Evolutionary conservation across 2,113 vertebrate species (phyloP).

Genomic region (Istiophorus platypterus): DNA sequence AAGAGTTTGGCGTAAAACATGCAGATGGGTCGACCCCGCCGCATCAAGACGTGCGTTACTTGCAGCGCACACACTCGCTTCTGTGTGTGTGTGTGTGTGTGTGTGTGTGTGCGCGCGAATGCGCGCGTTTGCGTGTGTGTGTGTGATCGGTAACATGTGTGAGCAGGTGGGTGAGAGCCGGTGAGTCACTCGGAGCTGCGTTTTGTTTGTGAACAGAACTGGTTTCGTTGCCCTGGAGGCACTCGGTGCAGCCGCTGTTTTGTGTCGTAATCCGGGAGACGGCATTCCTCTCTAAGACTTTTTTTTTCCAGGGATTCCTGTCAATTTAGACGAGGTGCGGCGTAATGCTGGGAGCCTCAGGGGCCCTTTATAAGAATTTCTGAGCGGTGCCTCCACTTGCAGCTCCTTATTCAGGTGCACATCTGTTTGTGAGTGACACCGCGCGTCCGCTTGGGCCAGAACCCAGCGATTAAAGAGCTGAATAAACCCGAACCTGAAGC

Average conservation of each 20-base stretch:
- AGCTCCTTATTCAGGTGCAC: conserved; percentile 15
- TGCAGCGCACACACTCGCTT: no score
- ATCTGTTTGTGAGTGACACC: conserved; percentile 56
- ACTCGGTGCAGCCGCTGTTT: conserved; percentile 4
- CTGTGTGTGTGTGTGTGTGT: not conserved
- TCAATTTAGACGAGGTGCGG: not conserved
- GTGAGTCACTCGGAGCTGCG: conserved; percentile 42
- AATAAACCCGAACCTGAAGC: conserved; percentile 14
- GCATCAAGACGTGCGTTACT: conserved; percentile 42
- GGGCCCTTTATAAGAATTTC: not conserved
- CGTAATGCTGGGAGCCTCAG: not conserved
- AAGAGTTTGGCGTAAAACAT: conserved; percentile 28
- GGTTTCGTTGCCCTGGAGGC: conserved; percentile 53
- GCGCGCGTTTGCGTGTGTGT: conserved; percentile 12
- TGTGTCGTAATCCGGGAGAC: conserved; percentile 32
- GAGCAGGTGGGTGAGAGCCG: conserved; percentile 34
- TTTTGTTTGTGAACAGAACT: conserved; percentile 52
- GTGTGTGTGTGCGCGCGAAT: no score
- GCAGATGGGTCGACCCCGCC: not conserved
- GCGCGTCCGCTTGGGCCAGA: conserved; percentile 25
- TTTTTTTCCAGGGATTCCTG: conserved; percentile 41
- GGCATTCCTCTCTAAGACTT: conserved; percentile 29
- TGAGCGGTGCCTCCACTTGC: not conserved
- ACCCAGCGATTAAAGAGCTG: conserved; percentile 49
- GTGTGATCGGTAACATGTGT: conserved; percentile 40